Base-by-base conservation (phyloP, 2,888 invertebrate species). In the Melipona bicolor region DNA sequence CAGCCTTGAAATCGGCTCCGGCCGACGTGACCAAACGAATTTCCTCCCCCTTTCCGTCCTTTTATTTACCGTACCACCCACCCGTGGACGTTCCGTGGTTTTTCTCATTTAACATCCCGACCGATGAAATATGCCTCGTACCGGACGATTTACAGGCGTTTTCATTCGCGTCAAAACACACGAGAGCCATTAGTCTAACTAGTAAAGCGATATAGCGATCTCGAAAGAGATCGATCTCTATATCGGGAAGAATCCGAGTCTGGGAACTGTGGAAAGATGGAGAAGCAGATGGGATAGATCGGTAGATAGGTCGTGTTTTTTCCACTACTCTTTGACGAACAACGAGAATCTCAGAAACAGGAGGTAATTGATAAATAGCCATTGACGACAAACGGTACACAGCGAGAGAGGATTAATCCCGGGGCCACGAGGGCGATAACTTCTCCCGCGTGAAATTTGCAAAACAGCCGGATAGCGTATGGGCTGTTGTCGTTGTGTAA, bases 391-490 rank as follows among this genome's bases (percentile, higher is more conserved):
- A 65, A 83, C 82, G 83, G 70, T 69, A 64, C 65, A 74, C 62
- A 43, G 59, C 24, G 88, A 84, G 88, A 85, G 86, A 85, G 88
- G 88, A 91, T 92, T 90, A 91, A 91, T 92, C 89, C 90, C 15
- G 77, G 77, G 77, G 82, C 84, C 77, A 65, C 74, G 71, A 74
- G 77, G 83, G 89, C 89, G 82, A 91, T 93, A 92, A 93, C 81
- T 92, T 88, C 86, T 86, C 75, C 87, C 79, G 89, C 91, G 88
- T 91, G 91, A 91, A 92, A 94, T 93, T 94, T 93, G 91, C 94
- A 93, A 93, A 94, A 92, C 91, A 90, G 90, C 87, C 87, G 91
- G 92, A 92, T 93, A 92, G 91, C 90, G 91, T 88, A 88, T 89
- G 91, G 87, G 80, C 80, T 88, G 92, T 87, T 84, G 90, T 83